These are phyloP conservation scores for Drosophila pseudotalamancana DNA, from an alignment of 2,888 invertebrate genomes.

Conservation along the genomic window DNA sequence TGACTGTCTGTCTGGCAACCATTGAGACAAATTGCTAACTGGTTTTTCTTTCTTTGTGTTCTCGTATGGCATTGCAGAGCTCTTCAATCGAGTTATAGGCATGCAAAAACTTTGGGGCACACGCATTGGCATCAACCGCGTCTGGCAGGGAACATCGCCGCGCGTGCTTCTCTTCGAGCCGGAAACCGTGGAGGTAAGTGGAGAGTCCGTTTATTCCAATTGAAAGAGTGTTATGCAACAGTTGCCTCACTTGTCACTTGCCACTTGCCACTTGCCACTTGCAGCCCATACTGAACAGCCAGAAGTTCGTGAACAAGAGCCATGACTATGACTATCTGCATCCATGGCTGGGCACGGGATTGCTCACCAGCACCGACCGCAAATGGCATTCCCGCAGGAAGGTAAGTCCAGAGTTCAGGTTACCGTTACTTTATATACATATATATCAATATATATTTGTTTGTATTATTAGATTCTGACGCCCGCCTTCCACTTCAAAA, in stretches of 20 bases:
- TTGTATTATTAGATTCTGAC: slow-evolving; percentile 85
- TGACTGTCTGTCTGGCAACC: background rate
- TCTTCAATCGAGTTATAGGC: slow-evolving; percentile 85
- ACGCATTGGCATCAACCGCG: slow-evolving; percentile 85
- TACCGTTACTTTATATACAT: background rate
- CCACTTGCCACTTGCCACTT: background rate
- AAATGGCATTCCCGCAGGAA: slow-evolving; percentile 88
- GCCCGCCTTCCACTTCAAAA: slow-evolving; percentile 89
- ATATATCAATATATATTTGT: background rate
- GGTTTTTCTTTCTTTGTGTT: slow-evolving; percentile 16
- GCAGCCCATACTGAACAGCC: slow-evolving; percentile 86
- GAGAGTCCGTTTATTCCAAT: background rate
- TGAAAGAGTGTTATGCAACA: background rate
- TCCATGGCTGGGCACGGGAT: slow-evolving; percentile 87
- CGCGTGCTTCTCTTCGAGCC: slow-evolving; percentile 85
- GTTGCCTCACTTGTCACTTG: background rate
- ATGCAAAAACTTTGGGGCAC: slow-evolving; percentile 85
- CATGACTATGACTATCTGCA: slow-evolving; percentile 86
- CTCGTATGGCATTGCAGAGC: slow-evolving; percentile 80
- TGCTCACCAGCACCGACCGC: slow-evolving; percentile 85
- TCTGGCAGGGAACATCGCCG: slow-evolving; percentile 85
- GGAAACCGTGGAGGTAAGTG: slow-evolving; percentile 85
- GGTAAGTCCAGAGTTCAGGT: slow-evolving; percentile 57
- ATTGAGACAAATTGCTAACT: slow-evolving; percentile 22
- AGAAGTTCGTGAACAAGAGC: slow-evolving; percentile 87